phyloP scores from a whole-genome alignment of 2,888 invertebrate species.

The Drosophila dives region DNA sequence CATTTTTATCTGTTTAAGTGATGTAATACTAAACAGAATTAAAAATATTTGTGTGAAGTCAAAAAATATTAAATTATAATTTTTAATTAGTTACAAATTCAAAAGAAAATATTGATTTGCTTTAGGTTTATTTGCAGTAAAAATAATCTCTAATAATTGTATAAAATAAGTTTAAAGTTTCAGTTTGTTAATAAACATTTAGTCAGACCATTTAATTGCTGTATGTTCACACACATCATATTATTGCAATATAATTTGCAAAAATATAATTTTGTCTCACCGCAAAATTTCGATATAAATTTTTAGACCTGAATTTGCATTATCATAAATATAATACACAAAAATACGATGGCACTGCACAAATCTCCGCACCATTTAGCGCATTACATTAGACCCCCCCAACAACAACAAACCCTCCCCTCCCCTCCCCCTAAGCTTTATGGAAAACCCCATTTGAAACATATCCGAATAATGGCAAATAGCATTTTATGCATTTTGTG shows the following conservation, averaged over 20 bases:
- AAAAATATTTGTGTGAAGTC: neutral
- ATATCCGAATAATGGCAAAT: conserved; percentile 5
- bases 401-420: neutral
- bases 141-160: neutral
- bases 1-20: neutral
- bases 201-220: neutral
- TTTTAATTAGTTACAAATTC: neutral
- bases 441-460: conserved; percentile 30
- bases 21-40: neutral
- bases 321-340: conserved; percentile 12
- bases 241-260: neutral
- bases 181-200: neutral
- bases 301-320: conserved; percentile 2
- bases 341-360: conserved; percentile 23
- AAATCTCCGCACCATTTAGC: conserved; percentile 48
- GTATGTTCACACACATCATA: neutral
- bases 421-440: neutral
- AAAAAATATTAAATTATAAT: neutral
- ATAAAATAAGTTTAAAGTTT: neutral
- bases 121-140: neutral
- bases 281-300: neutral
- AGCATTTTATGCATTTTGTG: conserved; percentile 15
- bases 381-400: neutral
- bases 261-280: neutral
- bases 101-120: neutral